Evolutionary conservation across 2,113 vertebrate genomes (phyloP).

Genomic region (Labeo catla): DNA sequence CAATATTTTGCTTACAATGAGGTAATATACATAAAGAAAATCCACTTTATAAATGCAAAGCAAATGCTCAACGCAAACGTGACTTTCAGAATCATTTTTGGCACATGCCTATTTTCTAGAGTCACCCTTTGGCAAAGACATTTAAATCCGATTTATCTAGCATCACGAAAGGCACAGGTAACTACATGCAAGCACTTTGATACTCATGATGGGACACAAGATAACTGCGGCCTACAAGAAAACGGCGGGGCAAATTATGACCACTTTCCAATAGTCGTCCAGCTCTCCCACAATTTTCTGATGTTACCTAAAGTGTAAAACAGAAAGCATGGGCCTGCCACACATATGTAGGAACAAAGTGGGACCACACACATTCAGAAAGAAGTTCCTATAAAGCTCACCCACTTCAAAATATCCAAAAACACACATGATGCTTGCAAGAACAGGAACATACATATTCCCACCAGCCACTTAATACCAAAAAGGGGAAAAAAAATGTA

Average conservation of each 20-base stretch:
- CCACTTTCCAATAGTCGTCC: not conserved
- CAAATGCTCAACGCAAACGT: not conserved
- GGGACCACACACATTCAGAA: not conserved
- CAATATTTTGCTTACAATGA: not conserved
- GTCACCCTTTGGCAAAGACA: conserved; percentile 54
- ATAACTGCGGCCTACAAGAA: conserved; percentile 29
- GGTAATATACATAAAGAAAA: conserved; percentile 11
- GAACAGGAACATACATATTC: conserved; percentile 4
- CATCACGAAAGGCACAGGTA: conserved; percentile 35
- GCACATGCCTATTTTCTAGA: conserved; percentile 41
- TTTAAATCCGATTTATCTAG: conserved; percentile 14
- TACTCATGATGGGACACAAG: conserved; percentile 16
- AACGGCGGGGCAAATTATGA: conserved; percentile 10
- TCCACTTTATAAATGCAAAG: not conserved
- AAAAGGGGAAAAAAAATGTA: not conserved
- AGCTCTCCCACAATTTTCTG: not conserved
- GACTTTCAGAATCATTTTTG: conserved; percentile 49
- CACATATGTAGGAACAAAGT: conserved; percentile 7
- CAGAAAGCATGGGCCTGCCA: conserved; percentile 11
- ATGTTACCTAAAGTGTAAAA: not conserved
- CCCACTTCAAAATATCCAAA: not conserved
- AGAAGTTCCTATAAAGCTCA: conserved; percentile 11
- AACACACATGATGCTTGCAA: not conserved
- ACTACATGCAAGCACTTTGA: conserved; percentile 37
- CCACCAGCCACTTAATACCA: not conserved